Conservation (phyloP, 2,888 invertebrate genomes). For the Drosophila hamatofila region DNA sequence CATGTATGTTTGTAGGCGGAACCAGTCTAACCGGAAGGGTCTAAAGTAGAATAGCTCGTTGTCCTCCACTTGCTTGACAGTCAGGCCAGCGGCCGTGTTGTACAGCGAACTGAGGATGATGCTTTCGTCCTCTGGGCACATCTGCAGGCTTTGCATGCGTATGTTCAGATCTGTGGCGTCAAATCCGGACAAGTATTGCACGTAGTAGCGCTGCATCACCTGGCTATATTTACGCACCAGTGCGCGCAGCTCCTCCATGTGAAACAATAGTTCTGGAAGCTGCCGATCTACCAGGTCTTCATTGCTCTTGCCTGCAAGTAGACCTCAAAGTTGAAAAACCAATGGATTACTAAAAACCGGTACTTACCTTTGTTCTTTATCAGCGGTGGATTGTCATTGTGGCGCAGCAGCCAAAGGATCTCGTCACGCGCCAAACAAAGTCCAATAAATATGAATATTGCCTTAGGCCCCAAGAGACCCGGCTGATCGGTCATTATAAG, state of each 20-base stretch:
- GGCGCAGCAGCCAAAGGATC: slow-evolving; percentile 97
- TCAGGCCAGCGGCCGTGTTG: slow-evolving; percentile 93
- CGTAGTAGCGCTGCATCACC: slow-evolving; percentile 98
- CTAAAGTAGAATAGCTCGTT: slow-evolving; percentile 98
- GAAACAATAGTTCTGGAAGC: slow-evolving; percentile 97
- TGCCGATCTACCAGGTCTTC: slow-evolving; percentile 98
- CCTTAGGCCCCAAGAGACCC: slow-evolving; percentile 97
- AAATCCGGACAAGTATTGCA: slow-evolving; percentile 98
- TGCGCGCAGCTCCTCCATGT: slow-evolving; percentile 98
- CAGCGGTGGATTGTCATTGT: slow-evolving; percentile 97
- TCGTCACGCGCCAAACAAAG: slow-evolving; percentile 98
- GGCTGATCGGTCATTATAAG: slow-evolving; percentile 99
- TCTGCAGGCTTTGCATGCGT: slow-evolving; percentile 92
- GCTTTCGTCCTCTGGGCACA: slow-evolving; percentile 97
- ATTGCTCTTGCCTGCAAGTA: slow-evolving; percentile 86
- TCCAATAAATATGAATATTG: slow-evolving; percentile 97
- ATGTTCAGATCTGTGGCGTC: slow-evolving; percentile 97
- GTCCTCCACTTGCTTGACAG: slow-evolving; percentile 98
- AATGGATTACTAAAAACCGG: rapidly evolving
- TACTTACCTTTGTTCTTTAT: slow-evolving; percentile 91
- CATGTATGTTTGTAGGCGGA: slow-evolving; percentile 96
- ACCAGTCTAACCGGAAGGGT: slow-evolving; percentile 98
- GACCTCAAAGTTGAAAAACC: not conserved
- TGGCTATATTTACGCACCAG: slow-evolving; percentile 98
- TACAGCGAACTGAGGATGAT: slow-evolving; percentile 96